Evolutionary conservation across 2,888 invertebrate genomes (phyloP).

Genomic region (Cryptosula pallasiana): DNA sequence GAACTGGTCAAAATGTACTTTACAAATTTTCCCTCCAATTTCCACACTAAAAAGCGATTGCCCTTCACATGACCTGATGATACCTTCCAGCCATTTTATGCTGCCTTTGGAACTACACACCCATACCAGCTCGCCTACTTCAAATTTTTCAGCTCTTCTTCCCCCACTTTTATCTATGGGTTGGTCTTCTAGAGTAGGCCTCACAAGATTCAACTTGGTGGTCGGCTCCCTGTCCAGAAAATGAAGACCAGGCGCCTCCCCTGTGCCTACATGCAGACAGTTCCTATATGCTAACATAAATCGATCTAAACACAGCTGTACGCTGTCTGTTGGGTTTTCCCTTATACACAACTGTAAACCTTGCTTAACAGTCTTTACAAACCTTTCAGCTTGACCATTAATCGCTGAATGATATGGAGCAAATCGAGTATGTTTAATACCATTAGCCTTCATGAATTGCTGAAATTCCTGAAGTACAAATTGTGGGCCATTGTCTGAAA

Average conservation of each 20-base stretch:
- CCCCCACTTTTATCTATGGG: background rate
- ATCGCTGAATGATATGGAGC: background rate
- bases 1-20: background rate
- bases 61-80: background rate
- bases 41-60: background rate
- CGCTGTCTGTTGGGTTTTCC: background rate
- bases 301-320: background rate
- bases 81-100: background rate
- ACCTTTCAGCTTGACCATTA: slow-evolving; percentile 3
- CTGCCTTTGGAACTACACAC: background rate
- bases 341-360: background rate
- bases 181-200: background rate
- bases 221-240: background rate
- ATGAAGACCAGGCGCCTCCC: background rate
- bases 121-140: background rate
- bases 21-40: background rate
- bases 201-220: background rate
- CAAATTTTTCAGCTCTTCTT: background rate
- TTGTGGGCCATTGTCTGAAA: slow-evolving; percentile 7
- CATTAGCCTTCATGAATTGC: background rate
- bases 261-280: background rate
- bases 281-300: background rate
- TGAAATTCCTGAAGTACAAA: background rate
- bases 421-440: background rate
- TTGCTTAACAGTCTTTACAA: background rate